Conservation (phyloP, 2,797 vertebrate genomes). For the Thaleichthys pacificus region DNA sequence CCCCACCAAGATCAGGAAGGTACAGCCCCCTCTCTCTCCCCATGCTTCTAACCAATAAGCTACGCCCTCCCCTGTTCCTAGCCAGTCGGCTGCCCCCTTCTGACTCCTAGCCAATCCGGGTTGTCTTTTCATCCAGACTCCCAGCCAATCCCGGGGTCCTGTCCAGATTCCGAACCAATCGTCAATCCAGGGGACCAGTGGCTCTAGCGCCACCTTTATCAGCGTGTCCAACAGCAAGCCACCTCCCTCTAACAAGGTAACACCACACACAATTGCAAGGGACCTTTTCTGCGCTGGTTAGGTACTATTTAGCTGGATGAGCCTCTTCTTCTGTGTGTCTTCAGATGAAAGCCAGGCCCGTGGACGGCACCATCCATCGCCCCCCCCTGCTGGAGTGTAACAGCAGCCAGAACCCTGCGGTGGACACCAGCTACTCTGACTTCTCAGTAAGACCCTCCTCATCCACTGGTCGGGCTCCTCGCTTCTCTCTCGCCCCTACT, state of each 20-base stretch:
- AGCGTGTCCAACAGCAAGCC: conserved; percentile 44
- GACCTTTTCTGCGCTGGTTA: background rate
- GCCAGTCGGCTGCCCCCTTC: too few species aligned
- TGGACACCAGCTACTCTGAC: conserved; percentile 41
- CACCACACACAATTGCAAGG: background rate
- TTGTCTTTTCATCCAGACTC: conserved; percentile 17
- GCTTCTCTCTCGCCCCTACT: background rate
- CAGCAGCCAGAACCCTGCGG: conserved; percentile 30
- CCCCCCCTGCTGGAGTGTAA: conserved; percentile 52
- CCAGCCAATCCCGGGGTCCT: conserved; percentile 24
- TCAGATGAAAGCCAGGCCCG: conserved; percentile 32
- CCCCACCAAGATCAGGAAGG: conserved; percentile 58
- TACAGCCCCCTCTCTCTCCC: conserved; percentile 1
- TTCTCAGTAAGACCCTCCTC: conserved; percentile 51
- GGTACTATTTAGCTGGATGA: background rate
- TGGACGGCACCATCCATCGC: conserved; percentile 25
- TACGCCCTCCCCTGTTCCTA: background rate
- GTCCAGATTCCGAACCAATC: conserved; percentile 9
- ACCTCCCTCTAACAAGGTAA: conserved; percentile 44
- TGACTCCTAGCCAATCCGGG: background rate
- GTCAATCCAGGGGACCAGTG: conserved; percentile 13
- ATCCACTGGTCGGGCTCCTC: background rate
- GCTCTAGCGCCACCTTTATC: conserved; percentile 10
- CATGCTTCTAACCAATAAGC: background rate
- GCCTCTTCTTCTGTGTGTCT: background rate